Percentiles rank a stretch among this genome's conserved stretches.
phyloP scores from a whole-genome alignment of 2,888 invertebrate species.

The Therioaphis trifolii region DNA sequence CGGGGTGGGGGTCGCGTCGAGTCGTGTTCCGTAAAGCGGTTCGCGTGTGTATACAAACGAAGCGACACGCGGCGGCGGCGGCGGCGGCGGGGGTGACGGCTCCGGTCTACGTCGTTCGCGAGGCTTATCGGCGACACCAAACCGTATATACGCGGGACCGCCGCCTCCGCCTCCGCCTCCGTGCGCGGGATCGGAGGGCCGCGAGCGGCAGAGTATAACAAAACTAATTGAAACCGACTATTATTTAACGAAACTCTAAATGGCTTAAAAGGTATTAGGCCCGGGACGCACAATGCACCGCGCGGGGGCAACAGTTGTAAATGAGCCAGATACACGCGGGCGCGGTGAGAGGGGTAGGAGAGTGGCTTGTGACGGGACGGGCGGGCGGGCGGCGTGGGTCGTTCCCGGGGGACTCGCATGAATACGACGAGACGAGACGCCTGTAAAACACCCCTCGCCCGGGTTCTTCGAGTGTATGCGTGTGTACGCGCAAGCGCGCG shows the following conservation, averaged over 20 bases:
- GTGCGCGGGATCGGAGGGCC: no score
- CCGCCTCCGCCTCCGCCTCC: no score
- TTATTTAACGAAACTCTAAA: conserved; percentile 62
- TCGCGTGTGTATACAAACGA: not conserved
- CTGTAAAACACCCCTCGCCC: no score
- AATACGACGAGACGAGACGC: no score
- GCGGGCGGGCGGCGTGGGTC: not conserved
- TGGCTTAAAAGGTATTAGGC: conserved; percentile 59
- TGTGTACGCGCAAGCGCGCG: no score
- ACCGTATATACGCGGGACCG: not conserved
- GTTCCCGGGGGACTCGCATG: conserved; percentile 52
- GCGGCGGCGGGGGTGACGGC: no score
- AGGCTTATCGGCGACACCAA: conserved; percentile 53
- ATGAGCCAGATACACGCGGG: conserved; percentile 46
- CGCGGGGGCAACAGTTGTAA: conserved; percentile 62
- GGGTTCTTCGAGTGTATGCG: no score
- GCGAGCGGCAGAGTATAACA: not conserved
- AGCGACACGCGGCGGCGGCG: not conserved
- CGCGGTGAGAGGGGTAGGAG: not conserved
- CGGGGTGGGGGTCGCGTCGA: not conserved
- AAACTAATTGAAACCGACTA: conserved; percentile 62
- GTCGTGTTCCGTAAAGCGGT: not conserved
- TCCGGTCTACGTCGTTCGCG: conserved; percentile 19
- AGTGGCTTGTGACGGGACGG: not conserved
- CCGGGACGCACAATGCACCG: no score